Evolutionary conservation across 2,113 vertebrate species (phyloP).

Genomic region (Melanostigma gelatinosum): DNA sequence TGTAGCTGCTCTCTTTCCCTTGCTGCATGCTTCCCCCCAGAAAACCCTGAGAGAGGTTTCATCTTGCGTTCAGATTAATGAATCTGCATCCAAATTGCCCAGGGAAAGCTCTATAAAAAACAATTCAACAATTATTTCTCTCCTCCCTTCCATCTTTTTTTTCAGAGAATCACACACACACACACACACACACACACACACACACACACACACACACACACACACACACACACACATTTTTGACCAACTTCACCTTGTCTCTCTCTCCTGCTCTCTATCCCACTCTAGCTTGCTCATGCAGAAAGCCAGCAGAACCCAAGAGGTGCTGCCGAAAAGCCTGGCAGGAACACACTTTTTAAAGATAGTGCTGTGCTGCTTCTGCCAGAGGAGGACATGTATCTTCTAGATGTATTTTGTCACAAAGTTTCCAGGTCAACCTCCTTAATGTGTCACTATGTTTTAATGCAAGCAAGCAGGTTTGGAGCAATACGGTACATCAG

Average conservation of each 20-base stretch:
- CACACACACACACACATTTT: constrained; percentile 10
- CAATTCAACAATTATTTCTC: constrained; percentile 51
- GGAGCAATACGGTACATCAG: not conserved
- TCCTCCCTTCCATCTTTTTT: constrained; percentile 27
- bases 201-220: constrained; percentile 14
- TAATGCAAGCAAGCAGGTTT: constrained; percentile 31
- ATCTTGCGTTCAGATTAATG: constrained; percentile 61
- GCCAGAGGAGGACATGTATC: constrained; percentile 15
- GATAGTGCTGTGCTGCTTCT: constrained; percentile 2
- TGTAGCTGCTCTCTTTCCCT: constrained; percentile 10
- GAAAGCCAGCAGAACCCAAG: constrained; percentile 33
- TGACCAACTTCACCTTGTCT: constrained; percentile 48
- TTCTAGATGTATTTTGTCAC: constrained; percentile 43
- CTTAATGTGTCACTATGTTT: constrained; percentile 30
- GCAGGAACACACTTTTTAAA: constrained; percentile 39
- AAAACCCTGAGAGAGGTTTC: constrained; percentile 33
- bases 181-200: constrained; percentile 1
- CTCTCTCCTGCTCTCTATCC: constrained; percentile 1
- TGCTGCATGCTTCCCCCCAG: constrained; percentile 21
- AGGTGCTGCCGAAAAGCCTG: constrained; percentile 33
- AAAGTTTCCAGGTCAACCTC: constrained; percentile 27
- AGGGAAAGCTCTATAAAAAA: constrained; percentile 51
- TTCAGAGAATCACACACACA: not conserved
- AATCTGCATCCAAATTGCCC: constrained; percentile 47
- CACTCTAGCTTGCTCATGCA: constrained; percentile 38